These are phyloP conservation scores for Colaptes auratus DNA, from an alignment of 2,113 vertebrate species.

Conservation along the genomic window DNA sequence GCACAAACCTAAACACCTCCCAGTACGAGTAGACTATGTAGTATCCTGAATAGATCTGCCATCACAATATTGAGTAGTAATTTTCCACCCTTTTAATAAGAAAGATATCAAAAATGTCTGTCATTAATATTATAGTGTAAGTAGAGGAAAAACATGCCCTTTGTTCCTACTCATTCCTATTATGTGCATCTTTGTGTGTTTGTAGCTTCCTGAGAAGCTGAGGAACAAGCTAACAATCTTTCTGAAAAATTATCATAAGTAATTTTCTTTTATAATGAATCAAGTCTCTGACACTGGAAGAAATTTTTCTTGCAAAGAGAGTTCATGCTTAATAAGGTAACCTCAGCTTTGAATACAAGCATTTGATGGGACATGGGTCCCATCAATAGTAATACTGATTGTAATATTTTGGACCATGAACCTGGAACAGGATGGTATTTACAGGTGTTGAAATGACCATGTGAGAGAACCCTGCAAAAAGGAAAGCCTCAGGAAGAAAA, in stretches of 20 bases:
- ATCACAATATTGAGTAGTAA: not conserved
- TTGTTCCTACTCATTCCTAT: not conserved
- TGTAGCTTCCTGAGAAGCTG: not conserved
- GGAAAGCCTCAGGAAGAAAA: not conserved
- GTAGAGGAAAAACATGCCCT: constrained; percentile 12
- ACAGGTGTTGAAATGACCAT: not conserved
- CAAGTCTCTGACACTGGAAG: not conserved
- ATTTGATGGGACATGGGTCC: not conserved
- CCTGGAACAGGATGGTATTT: not conserved
- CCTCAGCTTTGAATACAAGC: not conserved
- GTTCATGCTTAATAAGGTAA: not conserved
- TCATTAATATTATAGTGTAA: not conserved
- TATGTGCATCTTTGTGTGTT: not conserved
- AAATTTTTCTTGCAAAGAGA: not conserved
- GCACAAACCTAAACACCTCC: not conserved
- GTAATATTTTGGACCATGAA: not conserved
- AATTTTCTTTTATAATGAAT: constrained; percentile 16
- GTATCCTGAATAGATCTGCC: not conserved
- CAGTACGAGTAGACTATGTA: not conserved
- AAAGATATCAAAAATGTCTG: constrained; percentile 8
- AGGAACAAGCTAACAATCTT: not conserved
- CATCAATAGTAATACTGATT: not conserved
- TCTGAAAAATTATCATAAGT: not conserved
- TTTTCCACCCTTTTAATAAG: constrained; percentile 13
- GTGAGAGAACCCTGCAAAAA: not conserved